Evolutionary conservation across 1,140 invertebrate genomes (phyloP).

Genomic region (Temnothorax longispinosus): DNA sequence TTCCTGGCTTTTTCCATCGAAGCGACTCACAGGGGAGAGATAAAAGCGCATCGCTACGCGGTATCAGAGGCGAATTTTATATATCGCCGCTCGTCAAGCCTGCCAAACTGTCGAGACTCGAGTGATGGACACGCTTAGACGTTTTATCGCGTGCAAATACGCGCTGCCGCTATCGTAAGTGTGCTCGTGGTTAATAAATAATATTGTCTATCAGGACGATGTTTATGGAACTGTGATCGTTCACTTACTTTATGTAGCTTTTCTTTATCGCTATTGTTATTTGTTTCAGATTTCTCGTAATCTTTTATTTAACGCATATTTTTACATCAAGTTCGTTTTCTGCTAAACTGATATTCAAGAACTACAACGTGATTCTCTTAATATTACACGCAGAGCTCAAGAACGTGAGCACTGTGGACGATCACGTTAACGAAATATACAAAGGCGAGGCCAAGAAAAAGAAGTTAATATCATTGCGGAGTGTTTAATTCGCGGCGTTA

Average conservation of each 20-base stretch:
- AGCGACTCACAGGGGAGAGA: slow-evolving; percentile 27
- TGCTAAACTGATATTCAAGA: neutral
- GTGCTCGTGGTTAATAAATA: slow-evolving; percentile 27
- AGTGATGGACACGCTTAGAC: slow-evolving; percentile 38
- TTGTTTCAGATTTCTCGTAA: neutral
- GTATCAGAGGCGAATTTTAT: slow-evolving; percentile 57
- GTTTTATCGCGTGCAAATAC: slow-evolving; percentile 55
- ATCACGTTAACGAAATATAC: neutral
- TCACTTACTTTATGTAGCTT: neutral
- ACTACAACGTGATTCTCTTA: neutral
- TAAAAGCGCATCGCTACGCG: slow-evolving; percentile 49
- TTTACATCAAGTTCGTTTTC: neutral
- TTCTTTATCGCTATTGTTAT: neutral
- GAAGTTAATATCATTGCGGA: neutral
- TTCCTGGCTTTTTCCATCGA: slow-evolving; percentile 3
- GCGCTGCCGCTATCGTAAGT: neutral
- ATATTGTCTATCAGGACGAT: neutral
- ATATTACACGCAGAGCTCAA: neutral
- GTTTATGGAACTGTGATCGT: neutral
- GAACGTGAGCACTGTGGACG: neutral
- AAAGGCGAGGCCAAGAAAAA: neutral
- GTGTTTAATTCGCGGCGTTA: slow-evolving; percentile 4
- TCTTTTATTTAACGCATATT: neutral
- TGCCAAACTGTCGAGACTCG: slow-evolving; percentile 34
- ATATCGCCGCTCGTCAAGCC: slow-evolving; percentile 25